phyloP scores from a whole-genome alignment of 2,888 invertebrate species.

The Eristalis pertinax region DNA sequence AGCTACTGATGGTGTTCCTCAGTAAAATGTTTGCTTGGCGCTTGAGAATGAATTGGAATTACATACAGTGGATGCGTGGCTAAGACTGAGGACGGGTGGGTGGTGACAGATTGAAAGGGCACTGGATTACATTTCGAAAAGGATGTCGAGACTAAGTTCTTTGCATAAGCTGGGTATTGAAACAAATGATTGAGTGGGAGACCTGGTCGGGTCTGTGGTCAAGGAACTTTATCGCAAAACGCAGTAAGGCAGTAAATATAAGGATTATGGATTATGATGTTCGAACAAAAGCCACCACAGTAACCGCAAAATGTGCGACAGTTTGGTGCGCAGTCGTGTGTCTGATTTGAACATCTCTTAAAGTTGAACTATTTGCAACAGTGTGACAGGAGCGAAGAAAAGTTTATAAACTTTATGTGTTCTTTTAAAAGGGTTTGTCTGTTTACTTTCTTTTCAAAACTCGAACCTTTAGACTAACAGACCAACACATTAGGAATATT shows the following conservation, averaged over 20 bases:
- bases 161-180: neutral
- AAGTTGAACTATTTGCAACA: no score
- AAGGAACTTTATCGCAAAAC: neutral
- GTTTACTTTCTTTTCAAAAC: no score
- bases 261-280: neutral
- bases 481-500: no score
- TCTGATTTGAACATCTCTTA: no score
- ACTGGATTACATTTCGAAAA: neutral
- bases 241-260: neutral
- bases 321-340: no score
- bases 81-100: neutral
- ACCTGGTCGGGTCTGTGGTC: neutral
- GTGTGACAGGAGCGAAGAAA: no score
- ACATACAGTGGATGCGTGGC: neutral
- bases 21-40: neutral
- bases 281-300: no score
- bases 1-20: neutral
- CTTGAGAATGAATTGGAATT: neutral
- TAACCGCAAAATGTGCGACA: no score
- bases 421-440: no score
- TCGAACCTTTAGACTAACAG: no score
- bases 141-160: neutral
- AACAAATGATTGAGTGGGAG: neutral
- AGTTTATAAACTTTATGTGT: no score
- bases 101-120: neutral